Conservation (phyloP, 1,140 invertebrate genomes). For the Polypedilum pembai region DNA sequence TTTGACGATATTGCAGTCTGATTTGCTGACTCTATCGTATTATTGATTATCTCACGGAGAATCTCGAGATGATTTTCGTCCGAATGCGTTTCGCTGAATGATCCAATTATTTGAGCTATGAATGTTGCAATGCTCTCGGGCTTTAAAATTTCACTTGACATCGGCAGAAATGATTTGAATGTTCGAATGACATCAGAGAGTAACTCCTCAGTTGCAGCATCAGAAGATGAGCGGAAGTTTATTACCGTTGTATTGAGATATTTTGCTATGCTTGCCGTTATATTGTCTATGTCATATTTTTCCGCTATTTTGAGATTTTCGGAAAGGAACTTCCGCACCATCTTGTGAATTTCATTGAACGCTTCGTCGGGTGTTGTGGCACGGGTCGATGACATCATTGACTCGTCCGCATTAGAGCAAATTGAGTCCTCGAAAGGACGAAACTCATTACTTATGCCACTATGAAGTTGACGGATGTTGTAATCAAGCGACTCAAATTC, state of each 20-base stretch:
- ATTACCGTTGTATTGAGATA: slow-evolving; percentile 40
- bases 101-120: slow-evolving; percentile 38
- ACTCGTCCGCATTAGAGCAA: slow-evolving; percentile 27
- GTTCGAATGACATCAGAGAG: slow-evolving; percentile 38
- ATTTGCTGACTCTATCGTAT: slow-evolving; percentile 37
- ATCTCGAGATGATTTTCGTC: slow-evolving; percentile 40
- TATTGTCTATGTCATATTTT: not conserved
- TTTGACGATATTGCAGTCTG: slow-evolving; percentile 32
- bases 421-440: slow-evolving; percentile 23
- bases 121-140: slow-evolving; percentile 36
- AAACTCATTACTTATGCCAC: not conserved
- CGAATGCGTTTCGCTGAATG: slow-evolving; percentile 36
- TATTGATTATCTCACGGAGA: slow-evolving; percentile 38
- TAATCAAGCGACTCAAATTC: not conserved
- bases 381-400: slow-evolving; percentile 32
- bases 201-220: slow-evolving; percentile 37
- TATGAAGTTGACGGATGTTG: not conserved
- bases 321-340: slow-evolving; percentile 29
- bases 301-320: not conserved
- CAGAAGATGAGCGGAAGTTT: slow-evolving; percentile 36
- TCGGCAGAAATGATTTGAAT: slow-evolving; percentile 38
- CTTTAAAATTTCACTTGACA: slow-evolving; percentile 36
- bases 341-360: slow-evolving; percentile 35
- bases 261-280: slow-evolving; percentile 35
- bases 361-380: slow-evolving; percentile 33